A percentile compares a stretch with the other conserved stretches of the same genome.
These are phyloP conservation scores for Nymphalis c-album DNA, from an alignment of 2,888 invertebrate species.

Conservation along the genomic window DNA sequence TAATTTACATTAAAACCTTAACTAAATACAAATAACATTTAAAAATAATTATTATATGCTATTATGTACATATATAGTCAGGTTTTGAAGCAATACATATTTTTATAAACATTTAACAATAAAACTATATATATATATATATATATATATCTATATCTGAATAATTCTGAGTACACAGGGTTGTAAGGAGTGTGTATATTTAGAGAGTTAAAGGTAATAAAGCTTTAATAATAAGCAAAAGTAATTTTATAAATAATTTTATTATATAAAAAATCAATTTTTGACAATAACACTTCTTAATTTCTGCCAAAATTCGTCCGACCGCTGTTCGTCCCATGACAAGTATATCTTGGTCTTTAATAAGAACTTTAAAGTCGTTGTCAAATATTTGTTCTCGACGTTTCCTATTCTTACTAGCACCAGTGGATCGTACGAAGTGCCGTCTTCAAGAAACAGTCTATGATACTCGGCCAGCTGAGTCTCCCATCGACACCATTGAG, in stretches of 20 bases:
- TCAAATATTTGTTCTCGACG: slow-evolving; percentile 77
- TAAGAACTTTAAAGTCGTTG: slow-evolving; percentile 82
- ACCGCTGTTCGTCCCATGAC: slow-evolving; percentile 79
- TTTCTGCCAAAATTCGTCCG: slow-evolving; percentile 71
- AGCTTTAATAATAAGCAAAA: not conserved
- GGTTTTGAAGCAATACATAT: too few relatives aligned
- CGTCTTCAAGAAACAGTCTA: slow-evolving; percentile 82
- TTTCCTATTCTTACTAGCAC: slow-evolving; percentile 84
- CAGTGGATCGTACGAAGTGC: slow-evolving; percentile 79
- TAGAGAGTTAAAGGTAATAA: too few relatives aligned
- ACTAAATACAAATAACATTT: too few relatives aligned
- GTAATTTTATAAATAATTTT: slow-evolving; percentile 7
- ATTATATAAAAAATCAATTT: slow-evolving; percentile 28
- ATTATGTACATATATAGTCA: too few relatives aligned
- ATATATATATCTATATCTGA: too few relatives aligned
- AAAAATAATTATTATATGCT: too few relatives aligned
- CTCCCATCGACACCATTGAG: slow-evolving; percentile 88
- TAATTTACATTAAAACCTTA: too few relatives aligned
- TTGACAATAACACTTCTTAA: slow-evolving; percentile 57
- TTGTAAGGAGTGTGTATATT: too few relatives aligned
- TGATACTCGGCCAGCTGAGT: slow-evolving; percentile 85
- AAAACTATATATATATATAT: too few relatives aligned
- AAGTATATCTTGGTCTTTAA: slow-evolving; percentile 84
- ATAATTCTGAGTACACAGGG: too few relatives aligned
- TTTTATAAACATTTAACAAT: too few relatives aligned